A percentile compares a stretch with the other conserved stretches of the same genome.
Evolutionary conservation across 2,888 invertebrate genomes (phyloP).

Genomic region (Dorcus parallelipipedus): DNA sequence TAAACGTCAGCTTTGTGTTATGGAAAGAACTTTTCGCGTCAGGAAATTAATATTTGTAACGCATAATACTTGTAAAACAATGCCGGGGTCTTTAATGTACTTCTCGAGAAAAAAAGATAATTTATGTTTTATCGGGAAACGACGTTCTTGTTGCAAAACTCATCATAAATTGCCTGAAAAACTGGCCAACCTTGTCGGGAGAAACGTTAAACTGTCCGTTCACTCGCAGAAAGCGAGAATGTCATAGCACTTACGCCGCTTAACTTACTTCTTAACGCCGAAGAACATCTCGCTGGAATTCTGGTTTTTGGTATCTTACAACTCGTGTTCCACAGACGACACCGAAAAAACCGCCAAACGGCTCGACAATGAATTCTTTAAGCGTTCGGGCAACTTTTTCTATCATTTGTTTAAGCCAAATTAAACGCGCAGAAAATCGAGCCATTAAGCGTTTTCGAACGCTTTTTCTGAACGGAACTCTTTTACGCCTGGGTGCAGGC

Average conservation of each 20-base stretch:
- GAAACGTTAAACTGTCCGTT: conserved; percentile 20
- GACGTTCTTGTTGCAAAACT: conserved; percentile 16
- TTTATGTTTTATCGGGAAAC: conserved; percentile 20
- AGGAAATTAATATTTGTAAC: conserved; percentile 16
- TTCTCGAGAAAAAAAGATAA: conserved; percentile 9
- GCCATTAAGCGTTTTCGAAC: conserved; percentile 4
- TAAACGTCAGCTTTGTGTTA: too few relatives aligned
- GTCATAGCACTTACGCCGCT: conserved; percentile 15
- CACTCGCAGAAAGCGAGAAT: conserved; percentile 13
- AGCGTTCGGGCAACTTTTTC: conserved; percentile 15
- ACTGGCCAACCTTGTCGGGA: conserved; percentile 20
- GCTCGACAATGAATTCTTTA: conserved; percentile 20
- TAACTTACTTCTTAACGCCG: conserved; percentile 9
- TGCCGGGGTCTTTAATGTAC: conserved; percentile 3
- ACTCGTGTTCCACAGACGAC: conserved; percentile 17
- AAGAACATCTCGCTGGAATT: conserved; percentile 29
- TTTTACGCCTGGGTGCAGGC: neutral
- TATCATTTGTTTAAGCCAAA: conserved; percentile 18
- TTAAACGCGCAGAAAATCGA: conserved; percentile 15
- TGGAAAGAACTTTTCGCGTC: too few relatives aligned
- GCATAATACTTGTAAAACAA: conserved; percentile 16
- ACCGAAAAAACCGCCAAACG: conserved; percentile 16
- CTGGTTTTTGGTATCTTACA: conserved; percentile 29
- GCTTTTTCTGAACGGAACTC: neutral
- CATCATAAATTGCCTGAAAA: conserved; percentile 23